Evolutionary conservation across 2,797 vertebrate species (phyloP), one percentile per base, ranked within the genome.

Genomic region (Lagocephalus sceleratus): DNA sequence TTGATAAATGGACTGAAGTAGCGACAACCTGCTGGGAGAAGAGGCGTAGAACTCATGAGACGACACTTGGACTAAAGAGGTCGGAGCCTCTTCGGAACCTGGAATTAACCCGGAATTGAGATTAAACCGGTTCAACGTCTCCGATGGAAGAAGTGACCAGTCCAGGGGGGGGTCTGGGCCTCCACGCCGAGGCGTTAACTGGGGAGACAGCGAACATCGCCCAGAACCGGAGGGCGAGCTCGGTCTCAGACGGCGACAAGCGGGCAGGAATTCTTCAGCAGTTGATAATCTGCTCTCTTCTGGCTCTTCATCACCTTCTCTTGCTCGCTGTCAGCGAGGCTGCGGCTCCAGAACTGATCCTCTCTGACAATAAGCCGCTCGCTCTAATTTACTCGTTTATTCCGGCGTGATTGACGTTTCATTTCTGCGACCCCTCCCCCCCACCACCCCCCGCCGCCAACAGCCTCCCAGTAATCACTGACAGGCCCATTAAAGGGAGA

Each of bases 361-460:
- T 76, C 92, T 90, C 91, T 95, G 94, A 95, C 94, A 95, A 91
- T 91, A 87, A 89, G 91, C 91, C 88, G 88, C 92, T 94, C 82
- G 87, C 91, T 89, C 92, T 93, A 95, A 95, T 95, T 94, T 93
- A 94, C 94, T 89, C 80, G 87, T 89, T 90, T 86, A 87, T 93
- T 92, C 92, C 93, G 93, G 94, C 92, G 89, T 95, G 94, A 96
- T 89, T 95, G 94, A 94, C 93, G 93, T 89, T 93, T 88, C 85
- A 88, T 90, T 88, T 83, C 78, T 74, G 84, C 82, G 57, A 70
- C 41, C 79, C 67, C 72, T 73, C 71, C 75, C 71, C 39, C 81
- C 67, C 72, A 72, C 70, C 73, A 3, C 38, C 16, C 14, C 71
- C 73, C 74, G 63, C 78, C 78, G 75, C 70, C 73, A 68, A 71